Percentiles rank a stretch among this genome's conserved stretches.
These are phyloP conservation scores for Tinea pellionella DNA, from an alignment of 2,888 invertebrate species.

Conservation along the genomic window DNA sequence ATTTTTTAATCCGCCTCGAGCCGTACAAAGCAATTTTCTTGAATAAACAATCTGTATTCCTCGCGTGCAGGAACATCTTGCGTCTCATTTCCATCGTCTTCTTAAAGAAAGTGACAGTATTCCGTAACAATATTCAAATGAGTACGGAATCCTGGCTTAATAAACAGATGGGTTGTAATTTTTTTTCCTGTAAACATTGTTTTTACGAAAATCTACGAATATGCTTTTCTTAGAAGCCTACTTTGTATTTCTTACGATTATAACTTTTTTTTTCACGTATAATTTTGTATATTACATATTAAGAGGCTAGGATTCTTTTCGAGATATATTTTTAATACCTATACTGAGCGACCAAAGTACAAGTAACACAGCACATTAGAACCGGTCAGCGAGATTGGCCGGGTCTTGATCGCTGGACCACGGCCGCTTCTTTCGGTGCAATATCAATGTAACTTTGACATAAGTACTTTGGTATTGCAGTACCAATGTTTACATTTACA, in stretches of 20 bases:
- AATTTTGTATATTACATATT: no score
- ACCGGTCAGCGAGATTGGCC: no score
- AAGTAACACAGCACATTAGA: no score
- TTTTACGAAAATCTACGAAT: neutral
- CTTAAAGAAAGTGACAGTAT: conserved; percentile 11
- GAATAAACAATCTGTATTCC: conserved; percentile 44
- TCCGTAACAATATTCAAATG: conserved; percentile 13
- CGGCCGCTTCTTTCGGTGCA: no score
- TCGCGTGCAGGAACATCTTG: conserved; percentile 25
- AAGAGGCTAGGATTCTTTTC: no score
- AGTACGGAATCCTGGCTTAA: conserved; percentile 7
- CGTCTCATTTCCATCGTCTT: conserved; percentile 1
- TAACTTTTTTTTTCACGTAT: neutral
- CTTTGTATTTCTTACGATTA: neutral
- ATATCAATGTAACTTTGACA: no score
- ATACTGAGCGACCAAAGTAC: no score
- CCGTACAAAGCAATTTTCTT: conserved; percentile 56
- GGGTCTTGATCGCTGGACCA: no score
- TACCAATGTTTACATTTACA: no score
- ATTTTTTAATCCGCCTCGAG: conserved; percentile 47
- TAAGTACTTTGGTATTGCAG: no score
- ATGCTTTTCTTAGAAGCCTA: neutral
- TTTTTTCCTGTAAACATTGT: neutral
- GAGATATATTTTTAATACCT: no score
- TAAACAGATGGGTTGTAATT: conserved; percentile 4